Evolutionary conservation across 2,797 vertebrate species (phyloP), one percentile per base, ranked within the genome.

Genomic region (Anguilla obscura): DNA sequence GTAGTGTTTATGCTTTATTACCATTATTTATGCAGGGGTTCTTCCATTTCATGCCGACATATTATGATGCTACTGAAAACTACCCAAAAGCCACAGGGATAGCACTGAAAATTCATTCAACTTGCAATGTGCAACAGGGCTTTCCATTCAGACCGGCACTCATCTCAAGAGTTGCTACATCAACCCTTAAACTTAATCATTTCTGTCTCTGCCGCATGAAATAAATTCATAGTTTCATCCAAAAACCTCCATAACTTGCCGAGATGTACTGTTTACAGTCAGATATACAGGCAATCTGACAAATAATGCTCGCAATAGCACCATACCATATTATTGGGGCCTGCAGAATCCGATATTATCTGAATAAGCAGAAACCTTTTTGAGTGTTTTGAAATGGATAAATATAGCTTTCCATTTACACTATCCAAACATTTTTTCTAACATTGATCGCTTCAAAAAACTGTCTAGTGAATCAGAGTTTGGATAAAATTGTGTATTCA

Each of bases 21-120:
- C 40, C 45, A 48, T 82, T 50, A 82, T 82, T 50, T 82, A 82
- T 82, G 79, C 79, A 48, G 18, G 45, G 45, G 40, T 82, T 79
- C 30, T 82, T 82, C 45, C 36, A 3, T 50, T 82, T 50, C 24
- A 50, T 50, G 45, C 79, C 9, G 79, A 82, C 45, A 50, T 2
- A 50, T 79, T 50, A 82, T 50, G 45, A 79, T 40, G 79, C 79
- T n/a, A 50, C 24, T 50, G 27, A n/a, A 82, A 45, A 21, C 33
- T 16, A n/a, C 79, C 79, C 45, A 48, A 82, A 82, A 48, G 45
- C 40, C 45, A n/a, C 21, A 82, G 45, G 74, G 74, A 79, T 79
- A 82, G 40, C 40, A 45, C 79, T 50, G 14, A 45, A 79, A 82
- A 24, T 82, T 7, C 21, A 82, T 50, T 76, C 14, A 40, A 58